Percentiles rank a stretch among this genome's conserved stretches.
Evolutionary conservation across 2,888 invertebrate species (phyloP).

Genomic region (Ypsolopha scabrella): DNA sequence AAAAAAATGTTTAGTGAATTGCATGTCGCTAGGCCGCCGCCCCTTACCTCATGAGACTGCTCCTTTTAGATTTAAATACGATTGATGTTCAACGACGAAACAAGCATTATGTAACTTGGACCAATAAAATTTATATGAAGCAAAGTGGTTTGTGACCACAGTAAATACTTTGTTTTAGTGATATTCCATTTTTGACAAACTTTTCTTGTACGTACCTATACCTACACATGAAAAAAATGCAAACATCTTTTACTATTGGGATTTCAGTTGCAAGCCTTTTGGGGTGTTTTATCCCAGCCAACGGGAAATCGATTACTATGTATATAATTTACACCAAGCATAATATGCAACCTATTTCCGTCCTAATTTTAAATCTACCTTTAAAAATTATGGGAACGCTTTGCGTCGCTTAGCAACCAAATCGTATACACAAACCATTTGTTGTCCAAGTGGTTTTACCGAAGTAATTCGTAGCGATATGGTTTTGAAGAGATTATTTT

Average conservation of each 20-base stretch:
- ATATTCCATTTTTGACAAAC: neutral
- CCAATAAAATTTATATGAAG: slow-evolving; percentile 45
- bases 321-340: neutral
- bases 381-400: too few relatives aligned
- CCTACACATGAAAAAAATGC: too few relatives aligned
- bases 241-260: too few relatives aligned
- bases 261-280: too few relatives aligned
- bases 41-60: slow-evolving; percentile 51
- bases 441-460: too few relatives aligned
- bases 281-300: too few relatives aligned
- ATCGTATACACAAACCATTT: slow-evolving; percentile 14
- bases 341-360: neutral
- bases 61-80: slow-evolving; percentile 45
- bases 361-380: neutral
- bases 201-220: too few relatives aligned
- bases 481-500: too few relatives aligned
- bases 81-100: slow-evolving; percentile 40
- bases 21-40: slow-evolving; percentile 45
- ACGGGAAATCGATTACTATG: too few relatives aligned
- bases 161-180: slow-evolving; percentile 23
- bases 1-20: slow-evolving; percentile 32
- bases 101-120: slow-evolving; percentile 46
- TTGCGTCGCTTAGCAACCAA: slow-evolving; percentile 23
- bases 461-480: too few relatives aligned
- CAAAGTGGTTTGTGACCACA: slow-evolving; percentile 53